phyloP scores from a whole-genome alignment of 2,888 invertebrate species.

The Athalia rosae region DNA sequence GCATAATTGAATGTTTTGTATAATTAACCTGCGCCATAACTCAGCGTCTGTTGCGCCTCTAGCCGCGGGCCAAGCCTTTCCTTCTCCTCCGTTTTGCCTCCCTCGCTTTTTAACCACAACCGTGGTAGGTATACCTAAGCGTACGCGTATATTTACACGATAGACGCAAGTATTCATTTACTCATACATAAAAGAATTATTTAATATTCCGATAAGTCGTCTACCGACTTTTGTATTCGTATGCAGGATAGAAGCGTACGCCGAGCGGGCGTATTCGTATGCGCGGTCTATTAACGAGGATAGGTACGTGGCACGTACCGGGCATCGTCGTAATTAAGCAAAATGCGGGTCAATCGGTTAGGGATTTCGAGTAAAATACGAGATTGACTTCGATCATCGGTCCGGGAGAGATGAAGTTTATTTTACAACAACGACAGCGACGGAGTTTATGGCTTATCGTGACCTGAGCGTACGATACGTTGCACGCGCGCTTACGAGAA shows the following conservation, averaged over 20 bases:
- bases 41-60: constrained; percentile 72
- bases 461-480: neutral
- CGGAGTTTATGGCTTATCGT: constrained; percentile 7
- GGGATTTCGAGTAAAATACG: neutral
- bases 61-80: constrained; percentile 63
- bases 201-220: neutral
- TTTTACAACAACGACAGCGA: neutral
- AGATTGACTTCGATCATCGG: neutral
- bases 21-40: constrained; percentile 74
- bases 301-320: neutral
- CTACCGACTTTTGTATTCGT: neutral
- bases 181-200: too few relatives aligned
- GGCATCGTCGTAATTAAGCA: constrained; percentile 9
- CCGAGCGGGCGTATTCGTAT: neutral
- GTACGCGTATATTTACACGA: neutral
- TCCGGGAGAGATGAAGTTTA: neutral
- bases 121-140: neutral
- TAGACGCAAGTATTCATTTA: too few relatives aligned
- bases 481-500: neutral
- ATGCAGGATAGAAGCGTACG: neutral
- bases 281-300: constrained; percentile 14
- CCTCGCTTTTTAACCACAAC: constrained; percentile 17
- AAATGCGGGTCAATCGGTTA: constrained; percentile 15
- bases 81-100: constrained; percentile 47
- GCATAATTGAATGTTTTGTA: constrained; percentile 74